Base-by-base conservation (phyloP, 2,888 invertebrate genomes). In the Cyaniris semiargus region DNA sequence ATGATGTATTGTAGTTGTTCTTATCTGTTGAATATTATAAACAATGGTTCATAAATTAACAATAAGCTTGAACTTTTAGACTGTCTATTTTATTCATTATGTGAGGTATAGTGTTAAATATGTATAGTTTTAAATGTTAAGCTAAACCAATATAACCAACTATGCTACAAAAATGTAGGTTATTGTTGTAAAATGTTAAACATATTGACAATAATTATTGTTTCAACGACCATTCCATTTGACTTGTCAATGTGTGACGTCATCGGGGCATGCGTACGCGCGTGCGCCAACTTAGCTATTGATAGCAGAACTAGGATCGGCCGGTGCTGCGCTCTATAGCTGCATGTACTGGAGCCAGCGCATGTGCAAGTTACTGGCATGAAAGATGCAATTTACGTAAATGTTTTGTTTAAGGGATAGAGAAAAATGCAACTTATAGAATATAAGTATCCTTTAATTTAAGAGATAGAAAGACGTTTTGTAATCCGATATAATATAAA, bases 171-270 rank as follows among this genome's bases (percentile, higher is more conserved):
- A 66, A 6, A 60, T 21, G 18, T 27, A 27, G 66, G 27, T 66
- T 27, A 66, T 66, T 66, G 27, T 66, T 66, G 66, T 66, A 66
- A 66, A 66, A 66, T 18, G 66, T 66, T 66, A 15, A 15, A 66
- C 70, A 21, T n/a, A 23, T 18, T 23, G 53, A 27, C 48, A 53
- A 27, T 53, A 53, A 27, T 53, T 48, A 74, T 74, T 74, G 74
- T 74, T 74, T 53, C 44, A 53, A 74, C 76, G 60, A 78, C 76
- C 82, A 81, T 82, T 81, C 78, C 82, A 81, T 82, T 81, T 79
- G 81, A 82, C 81, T 81, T 80, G 79, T 82, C 79, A 81, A 81
- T 81, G 78, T 70, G 78, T 80, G 81, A 82, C 81, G 82, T 84
- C 83, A 83, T 78, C 78, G 78, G 79, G 81, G 82, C 82, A 81